A percentile compares a stretch with the other conserved stretches of the same genome.
Evolutionary conservation across 1,140 invertebrate genomes (phyloP).

Genomic region (Ooceraea biroi): DNA sequence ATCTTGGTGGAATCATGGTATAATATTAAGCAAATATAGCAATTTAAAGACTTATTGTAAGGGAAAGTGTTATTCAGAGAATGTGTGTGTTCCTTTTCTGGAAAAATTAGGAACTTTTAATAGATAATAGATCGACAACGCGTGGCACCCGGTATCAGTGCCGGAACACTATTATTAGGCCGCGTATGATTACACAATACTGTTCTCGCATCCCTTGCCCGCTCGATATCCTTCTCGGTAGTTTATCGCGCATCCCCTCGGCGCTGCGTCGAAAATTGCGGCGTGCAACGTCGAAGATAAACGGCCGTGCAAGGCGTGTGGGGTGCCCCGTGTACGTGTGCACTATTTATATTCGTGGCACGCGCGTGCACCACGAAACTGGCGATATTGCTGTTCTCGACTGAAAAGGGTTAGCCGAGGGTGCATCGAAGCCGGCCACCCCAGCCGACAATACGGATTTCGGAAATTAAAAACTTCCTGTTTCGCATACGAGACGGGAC

Average conservation of each 20-base stretch:
- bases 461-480: slow-evolving; percentile 68
- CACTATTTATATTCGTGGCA: slow-evolving; percentile 62
- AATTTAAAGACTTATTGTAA: too few species aligned
- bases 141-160: not conserved
- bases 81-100: not conserved
- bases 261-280: slow-evolving; percentile 56
- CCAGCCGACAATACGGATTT: slow-evolving; percentile 51
- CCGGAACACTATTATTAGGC: slow-evolving; percentile 52
- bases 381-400: slow-evolving; percentile 58
- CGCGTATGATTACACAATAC: slow-evolving; percentile 18
- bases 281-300: slow-evolving; percentile 47
- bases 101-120: not conserved
- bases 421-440: not conserved
- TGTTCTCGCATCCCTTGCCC: slow-evolving; percentile 3
- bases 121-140: not conserved
- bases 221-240: slow-evolving; percentile 50
- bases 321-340: slow-evolving; percentile 11
- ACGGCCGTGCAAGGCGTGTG: slow-evolving; percentile 5
- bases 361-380: slow-evolving; percentile 46
- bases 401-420: slow-evolving; percentile 8
- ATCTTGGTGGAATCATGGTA: not conserved
- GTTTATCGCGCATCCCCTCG: slow-evolving; percentile 55
- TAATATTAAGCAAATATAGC: not conserved
- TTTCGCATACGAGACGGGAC: slow-evolving; percentile 23
- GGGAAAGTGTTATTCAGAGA: not conserved